Conservation (phyloP, 1,140 invertebrate species). For the Pissodes strobi region DNA sequence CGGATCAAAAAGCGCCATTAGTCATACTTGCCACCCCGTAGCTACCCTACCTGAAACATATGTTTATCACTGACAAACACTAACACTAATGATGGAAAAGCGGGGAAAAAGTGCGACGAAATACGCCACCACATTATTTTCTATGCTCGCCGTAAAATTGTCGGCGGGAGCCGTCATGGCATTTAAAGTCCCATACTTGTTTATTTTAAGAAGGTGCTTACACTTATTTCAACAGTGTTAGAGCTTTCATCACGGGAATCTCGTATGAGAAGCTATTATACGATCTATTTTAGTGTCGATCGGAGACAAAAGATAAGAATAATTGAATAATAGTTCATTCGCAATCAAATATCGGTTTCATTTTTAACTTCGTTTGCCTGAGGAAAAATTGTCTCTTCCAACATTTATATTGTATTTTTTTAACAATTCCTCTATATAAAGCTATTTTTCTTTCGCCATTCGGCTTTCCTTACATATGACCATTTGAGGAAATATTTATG, state of each 20-base stretch:
- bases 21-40: conserved; percentile 30
- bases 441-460: no score
- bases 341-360: no score
- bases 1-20: conserved; percentile 24
- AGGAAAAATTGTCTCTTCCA: no score
- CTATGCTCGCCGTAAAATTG: neutral
- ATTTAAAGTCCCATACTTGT: conserved; percentile 1
- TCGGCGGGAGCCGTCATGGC: neutral
- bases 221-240: neutral
- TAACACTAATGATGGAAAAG: conserved; percentile 4
- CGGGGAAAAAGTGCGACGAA: neutral
- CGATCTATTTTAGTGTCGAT: no score
- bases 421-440: no score
- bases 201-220: conserved; percentile 8
- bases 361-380: no score
- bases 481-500: no score
- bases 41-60: conserved; percentile 27
- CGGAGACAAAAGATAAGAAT: no score
- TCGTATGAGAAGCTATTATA: no score
- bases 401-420: no score
- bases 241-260: conserved; percentile 1
- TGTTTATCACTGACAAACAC: conserved; percentile 32
- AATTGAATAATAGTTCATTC: no score
- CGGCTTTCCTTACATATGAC: no score
- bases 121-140: neutral